Conservation (phyloP, 2,113 vertebrate genomes). For the Ptychochromis oligacanthus region DNA sequence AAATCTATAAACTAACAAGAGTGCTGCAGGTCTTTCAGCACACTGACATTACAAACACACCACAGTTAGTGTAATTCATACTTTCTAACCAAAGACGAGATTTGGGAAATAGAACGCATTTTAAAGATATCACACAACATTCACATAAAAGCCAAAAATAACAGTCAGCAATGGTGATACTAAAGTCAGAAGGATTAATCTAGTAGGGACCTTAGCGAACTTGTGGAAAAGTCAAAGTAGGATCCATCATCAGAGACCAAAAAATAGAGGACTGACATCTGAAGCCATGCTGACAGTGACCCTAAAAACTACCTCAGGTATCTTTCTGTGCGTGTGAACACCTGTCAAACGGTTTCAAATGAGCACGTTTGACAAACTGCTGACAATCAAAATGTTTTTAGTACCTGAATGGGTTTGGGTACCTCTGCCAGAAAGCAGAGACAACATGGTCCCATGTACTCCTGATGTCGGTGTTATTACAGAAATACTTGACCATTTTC, state of each 20-base stretch:
- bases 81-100: background rate
- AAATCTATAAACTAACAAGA: background rate
- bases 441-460: slow-evolving; percentile 82
- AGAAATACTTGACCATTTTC: slow-evolving; percentile 83
- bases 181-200: background rate
- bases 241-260: too few species aligned
- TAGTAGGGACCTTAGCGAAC: background rate
- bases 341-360: background rate
- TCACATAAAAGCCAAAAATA: background rate
- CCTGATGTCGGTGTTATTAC: slow-evolving; percentile 75
- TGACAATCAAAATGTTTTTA: background rate
- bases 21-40: background rate
- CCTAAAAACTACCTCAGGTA: background rate
- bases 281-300: background rate
- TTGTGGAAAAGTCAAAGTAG: too few species aligned
- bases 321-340: background rate
- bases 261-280: too few species aligned
- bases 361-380: background rate
- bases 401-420: slow-evolving; percentile 86
- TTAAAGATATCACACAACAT: background rate
- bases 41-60: too few species aligned
- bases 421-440: slow-evolving; percentile 84
- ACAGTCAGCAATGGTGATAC: background rate
- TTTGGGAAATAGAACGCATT: background rate
- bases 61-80: background rate